These are phyloP conservation scores for Leptodactylus fuscus DNA, from an alignment of 2,113 vertebrate species.

Conservation along the genomic window DNA sequence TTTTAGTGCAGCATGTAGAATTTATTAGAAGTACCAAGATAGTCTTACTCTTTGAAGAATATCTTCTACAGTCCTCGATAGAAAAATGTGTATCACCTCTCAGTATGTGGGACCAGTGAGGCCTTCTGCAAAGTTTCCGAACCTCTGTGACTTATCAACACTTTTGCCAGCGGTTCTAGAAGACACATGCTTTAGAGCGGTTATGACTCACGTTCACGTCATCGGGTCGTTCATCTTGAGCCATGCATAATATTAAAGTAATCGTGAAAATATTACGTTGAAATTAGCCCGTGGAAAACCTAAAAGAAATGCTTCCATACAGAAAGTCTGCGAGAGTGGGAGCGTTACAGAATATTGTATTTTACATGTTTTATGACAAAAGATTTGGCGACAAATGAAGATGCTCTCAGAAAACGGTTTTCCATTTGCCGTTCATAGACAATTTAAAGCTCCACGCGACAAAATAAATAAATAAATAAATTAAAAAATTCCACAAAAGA, in stretches of 20 bases:
- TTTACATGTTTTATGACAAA: background rate
- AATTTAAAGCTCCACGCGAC: background rate
- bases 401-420: background rate
- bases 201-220: background rate
- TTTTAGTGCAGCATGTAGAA: slow-evolving; percentile 13
- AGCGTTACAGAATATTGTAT: slow-evolving; percentile 9
- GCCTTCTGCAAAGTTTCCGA: background rate
- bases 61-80: background rate
- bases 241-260: slow-evolving; percentile 2
- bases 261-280: background rate
- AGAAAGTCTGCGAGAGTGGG: slow-evolving; percentile 22
- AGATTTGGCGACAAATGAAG: slow-evolving; percentile 7
- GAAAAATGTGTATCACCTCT: background rate
- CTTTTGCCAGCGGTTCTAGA: slow-evolving; percentile 11
- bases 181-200: background rate
- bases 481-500: background rate
- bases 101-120: background rate
- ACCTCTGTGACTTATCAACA: background rate
- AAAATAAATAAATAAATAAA: no score
- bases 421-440: background rate
- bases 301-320: background rate
- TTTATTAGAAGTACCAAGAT: background rate
- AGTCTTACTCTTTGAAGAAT: slow-evolving; percentile 19
- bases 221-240: background rate
- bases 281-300: background rate